Percentiles rank a stretch among this genome's conserved stretches.
phyloP scores from a whole-genome alignment of 2,888 invertebrate genomes.

The Idaea biselata region DNA sequence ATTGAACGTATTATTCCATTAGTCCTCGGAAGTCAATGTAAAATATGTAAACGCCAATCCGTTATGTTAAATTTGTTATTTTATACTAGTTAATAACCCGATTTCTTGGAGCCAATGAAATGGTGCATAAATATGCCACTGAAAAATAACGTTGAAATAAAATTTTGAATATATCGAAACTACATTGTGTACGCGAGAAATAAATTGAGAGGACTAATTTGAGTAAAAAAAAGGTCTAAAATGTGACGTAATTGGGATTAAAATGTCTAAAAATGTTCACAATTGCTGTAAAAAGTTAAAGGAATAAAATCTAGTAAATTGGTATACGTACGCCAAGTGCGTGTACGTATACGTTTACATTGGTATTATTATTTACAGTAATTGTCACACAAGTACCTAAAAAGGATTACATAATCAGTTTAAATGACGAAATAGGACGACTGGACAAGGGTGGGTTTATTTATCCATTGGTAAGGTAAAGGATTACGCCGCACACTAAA shows the following conservation, averaged over 20 bases:
- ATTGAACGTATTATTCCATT: conserved; percentile 38
- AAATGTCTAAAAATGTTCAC: background rate
- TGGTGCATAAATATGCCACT: conserved; percentile 48
- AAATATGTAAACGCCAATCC: conserved; percentile 44
- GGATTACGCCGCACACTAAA: conserved; percentile 9
- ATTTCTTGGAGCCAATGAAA: conserved; percentile 41
- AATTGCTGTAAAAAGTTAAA: background rate
- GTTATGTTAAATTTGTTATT: conserved; percentile 29
- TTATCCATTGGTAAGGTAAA: background rate
- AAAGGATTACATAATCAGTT: background rate
- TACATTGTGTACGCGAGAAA: conserved; percentile 34
- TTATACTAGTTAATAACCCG: conserved; percentile 35
- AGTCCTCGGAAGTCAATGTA: conserved; percentile 38
- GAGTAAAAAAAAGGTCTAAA: background rate
- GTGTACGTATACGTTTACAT: background rate
- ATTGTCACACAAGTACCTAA: background rate
- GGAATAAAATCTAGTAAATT: background rate
- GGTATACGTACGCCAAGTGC: background rate
- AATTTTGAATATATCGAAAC: conserved; percentile 20
- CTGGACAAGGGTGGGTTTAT: background rate
- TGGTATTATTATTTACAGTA: background rate
- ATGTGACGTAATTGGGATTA: background rate
- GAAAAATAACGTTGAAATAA: conserved; percentile 34
- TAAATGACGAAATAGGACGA: background rate
- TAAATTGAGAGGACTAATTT: conserved; percentile 26